Conservation (phyloP, 2,113 vertebrate species). For the Zootoca vivipara region DNA sequence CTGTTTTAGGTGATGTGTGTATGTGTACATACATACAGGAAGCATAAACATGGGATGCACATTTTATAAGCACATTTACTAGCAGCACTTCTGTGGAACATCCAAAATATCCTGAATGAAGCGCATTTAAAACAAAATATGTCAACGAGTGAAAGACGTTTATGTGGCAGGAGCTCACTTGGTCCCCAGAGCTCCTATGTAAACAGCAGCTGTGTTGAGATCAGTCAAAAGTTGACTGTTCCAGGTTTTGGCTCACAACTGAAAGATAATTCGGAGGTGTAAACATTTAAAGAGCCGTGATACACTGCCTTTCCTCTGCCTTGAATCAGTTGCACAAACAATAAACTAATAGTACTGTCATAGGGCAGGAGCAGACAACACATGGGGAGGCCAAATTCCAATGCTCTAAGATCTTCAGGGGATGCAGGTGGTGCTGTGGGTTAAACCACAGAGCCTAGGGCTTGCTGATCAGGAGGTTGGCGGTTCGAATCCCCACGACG, state of each 20-base stretch:
- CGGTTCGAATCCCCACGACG: no score
- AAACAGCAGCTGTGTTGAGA: background rate
- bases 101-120: background rate
- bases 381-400: background rate
- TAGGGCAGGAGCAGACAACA: no score
- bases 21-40: background rate
- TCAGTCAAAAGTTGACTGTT: slow-evolving; percentile 19
- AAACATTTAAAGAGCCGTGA: background rate
- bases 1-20: background rate
- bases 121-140: background rate
- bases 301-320: background rate
- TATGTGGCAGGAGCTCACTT: slow-evolving; percentile 9
- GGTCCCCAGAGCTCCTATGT: slow-evolving; percentile 37
- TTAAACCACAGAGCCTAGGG: no score
- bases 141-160: slow-evolving; percentile 1
- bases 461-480: no score
- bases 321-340: background rate
- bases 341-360: background rate
- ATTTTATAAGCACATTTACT: background rate
- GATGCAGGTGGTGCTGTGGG: no score
- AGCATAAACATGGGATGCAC: background rate
- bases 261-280: background rate
- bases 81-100: background rate
- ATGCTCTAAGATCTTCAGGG: no score
- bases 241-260: background rate